Evolutionary conservation across 2,888 invertebrate genomes (phyloP).

Genomic region (Chirona hameri): DNA sequence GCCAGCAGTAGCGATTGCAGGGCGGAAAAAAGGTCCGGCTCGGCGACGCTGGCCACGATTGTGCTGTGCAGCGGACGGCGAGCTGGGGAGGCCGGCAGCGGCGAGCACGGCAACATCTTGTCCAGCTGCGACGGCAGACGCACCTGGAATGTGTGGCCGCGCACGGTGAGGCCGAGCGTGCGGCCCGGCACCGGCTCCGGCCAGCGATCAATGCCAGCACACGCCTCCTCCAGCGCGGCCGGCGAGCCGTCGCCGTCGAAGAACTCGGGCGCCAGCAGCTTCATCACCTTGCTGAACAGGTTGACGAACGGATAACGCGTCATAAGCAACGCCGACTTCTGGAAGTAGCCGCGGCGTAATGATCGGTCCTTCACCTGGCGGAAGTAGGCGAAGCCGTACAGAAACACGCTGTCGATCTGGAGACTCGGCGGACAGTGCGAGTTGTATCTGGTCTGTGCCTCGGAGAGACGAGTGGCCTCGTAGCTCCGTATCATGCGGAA

Average conservation of each 20-base stretch:
- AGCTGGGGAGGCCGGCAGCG: constrained; percentile 33
- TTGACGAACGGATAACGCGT: constrained; percentile 89
- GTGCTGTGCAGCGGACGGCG: constrained; percentile 11
- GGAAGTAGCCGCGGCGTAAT: constrained; percentile 94
- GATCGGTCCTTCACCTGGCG: constrained; percentile 90
- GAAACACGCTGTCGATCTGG: constrained; percentile 78
- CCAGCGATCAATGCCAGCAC: constrained; percentile 93
- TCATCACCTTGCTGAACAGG: constrained; percentile 83
- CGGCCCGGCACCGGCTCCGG: constrained; percentile 77
- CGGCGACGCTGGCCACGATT: constrained; percentile 28
- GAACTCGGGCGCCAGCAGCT: constrained; percentile 86
- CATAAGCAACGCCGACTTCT: constrained; percentile 93
- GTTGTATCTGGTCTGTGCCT: constrained; percentile 64
- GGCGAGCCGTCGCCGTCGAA: constrained; percentile 85
- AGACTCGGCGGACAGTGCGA: constrained; percentile 67
- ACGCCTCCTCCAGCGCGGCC: constrained; percentile 81
- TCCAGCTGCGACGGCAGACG: constrained; percentile 29
- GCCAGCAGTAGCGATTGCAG: constrained; percentile 76
- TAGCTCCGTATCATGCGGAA: constrained; percentile 76
- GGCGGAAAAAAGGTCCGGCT: constrained; percentile 76
- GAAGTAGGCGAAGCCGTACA: constrained; percentile 98
- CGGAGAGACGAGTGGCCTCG: constrained; percentile 53
- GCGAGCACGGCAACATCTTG: constrained; percentile 25
- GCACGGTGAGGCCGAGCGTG: constrained; percentile 74
- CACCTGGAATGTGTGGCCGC: constrained; percentile 77